Evolutionary conservation across 2,113 vertebrate species (phyloP), one percentile per base, ranked within the genome.

Genomic region (Tiliqua scincoides): DNA sequence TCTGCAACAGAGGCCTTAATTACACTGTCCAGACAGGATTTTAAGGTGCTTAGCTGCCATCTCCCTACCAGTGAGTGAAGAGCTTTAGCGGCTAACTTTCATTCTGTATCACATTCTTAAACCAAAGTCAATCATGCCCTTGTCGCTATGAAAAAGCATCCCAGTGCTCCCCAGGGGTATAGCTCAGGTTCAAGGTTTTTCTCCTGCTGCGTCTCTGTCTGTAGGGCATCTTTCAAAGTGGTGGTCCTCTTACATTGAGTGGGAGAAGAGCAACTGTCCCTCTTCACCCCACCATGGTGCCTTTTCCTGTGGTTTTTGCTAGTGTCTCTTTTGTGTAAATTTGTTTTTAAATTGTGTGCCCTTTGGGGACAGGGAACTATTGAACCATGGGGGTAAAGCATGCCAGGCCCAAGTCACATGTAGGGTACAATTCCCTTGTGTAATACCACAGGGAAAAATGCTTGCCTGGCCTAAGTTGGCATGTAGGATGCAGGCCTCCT

Each of bases 1-100:
- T 88, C 87, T 88, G 77, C 70, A 68, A 67, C 61, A 74, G 61
- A 80, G 35, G 76, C 76, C 70, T 84, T 88, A 88, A 88, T 84
- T 84, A 84, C 70, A 84, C 61, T 80, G 87, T 80, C 82, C 87
- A 88, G 87, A 84, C 70, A 30, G 82, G 82, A 84, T 8, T 80
- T 84, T 65, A 88, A 75, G 76, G 52, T 68, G 77, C 59, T 88
- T 80, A 84, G 61, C 30, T 80, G 82, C 82, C 35, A 59, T 59
- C 59, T 79, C 48, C 52, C 54, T 79, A 40, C 48, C 35, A 84
- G 10, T 32, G 48, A 84, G 72, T 32, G 35, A 88, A 79, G 43
- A 57, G 71, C 61, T 27, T 80, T 84, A 74, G 70, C 30, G 63
- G 70, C 82, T 84, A 63, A 57, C 82, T 88, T 84, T 80, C 61